These are phyloP conservation scores for Gonatopus flavifemur DNA, from an alignment of 1,140 invertebrate genomes.

Conservation along the genomic window DNA sequence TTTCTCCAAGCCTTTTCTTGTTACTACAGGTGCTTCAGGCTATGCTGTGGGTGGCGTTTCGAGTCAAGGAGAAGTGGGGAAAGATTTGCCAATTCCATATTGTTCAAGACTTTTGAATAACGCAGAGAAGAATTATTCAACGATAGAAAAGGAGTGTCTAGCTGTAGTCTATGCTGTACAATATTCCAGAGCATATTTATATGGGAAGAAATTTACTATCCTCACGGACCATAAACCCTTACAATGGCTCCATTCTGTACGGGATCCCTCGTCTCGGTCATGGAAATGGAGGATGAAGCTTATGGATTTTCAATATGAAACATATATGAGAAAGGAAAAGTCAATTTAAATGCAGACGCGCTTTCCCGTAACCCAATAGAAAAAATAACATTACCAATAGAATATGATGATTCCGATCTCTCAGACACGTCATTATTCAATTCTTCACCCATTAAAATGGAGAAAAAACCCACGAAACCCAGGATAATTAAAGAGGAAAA, in stretches of 20 bases:
- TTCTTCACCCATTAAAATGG: too few relatives aligned
- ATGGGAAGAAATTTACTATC: too few relatives aligned
- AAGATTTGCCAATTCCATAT: neutral
- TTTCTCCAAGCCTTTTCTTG: neutral
- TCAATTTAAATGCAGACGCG: neutral
- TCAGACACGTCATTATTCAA: too few relatives aligned
- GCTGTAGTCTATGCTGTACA: neutral
- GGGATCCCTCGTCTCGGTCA: neutral
- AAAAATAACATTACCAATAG: too few relatives aligned
- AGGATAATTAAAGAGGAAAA: too few relatives aligned
- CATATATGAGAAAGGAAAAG: too few relatives aligned
- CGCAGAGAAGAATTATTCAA: neutral
- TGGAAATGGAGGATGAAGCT: neutral
- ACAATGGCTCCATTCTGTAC: neutral
- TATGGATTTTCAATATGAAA: neutral
- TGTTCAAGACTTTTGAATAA: neutral
- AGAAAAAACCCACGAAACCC: too few relatives aligned
- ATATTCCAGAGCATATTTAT: neutral
- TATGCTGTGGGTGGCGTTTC: neutral
- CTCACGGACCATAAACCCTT: too few relatives aligned
- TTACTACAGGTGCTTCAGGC: neutral
- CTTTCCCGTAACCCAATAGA: neutral
- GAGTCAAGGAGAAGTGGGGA: neutral
- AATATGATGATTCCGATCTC: too few relatives aligned
- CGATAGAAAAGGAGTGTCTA: neutral